phyloP scores from a whole-genome alignment of 2,113 vertebrate genomes.

The Arenaria interpres region DNA sequence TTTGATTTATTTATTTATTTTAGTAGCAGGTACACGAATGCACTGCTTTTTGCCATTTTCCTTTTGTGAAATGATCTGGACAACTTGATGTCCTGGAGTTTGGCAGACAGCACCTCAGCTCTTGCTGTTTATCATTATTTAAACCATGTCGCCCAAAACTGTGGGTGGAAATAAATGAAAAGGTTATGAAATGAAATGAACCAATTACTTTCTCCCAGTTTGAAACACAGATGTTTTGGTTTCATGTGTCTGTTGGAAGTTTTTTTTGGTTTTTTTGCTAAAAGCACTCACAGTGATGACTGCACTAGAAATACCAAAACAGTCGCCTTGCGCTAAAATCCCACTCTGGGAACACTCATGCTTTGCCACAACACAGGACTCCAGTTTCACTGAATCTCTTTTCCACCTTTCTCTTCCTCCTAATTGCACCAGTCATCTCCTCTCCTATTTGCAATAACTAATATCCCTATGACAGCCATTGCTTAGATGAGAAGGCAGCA shows the following conservation, averaged over 20 bases:
- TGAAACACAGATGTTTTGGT: neutral
- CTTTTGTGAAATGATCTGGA: neutral
- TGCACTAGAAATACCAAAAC: neutral
- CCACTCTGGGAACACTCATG: neutral
- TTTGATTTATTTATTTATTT: neutral
- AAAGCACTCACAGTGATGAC: neutral
- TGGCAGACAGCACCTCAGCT: neutral
- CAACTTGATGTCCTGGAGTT: neutral
- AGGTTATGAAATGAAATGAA: neutral
- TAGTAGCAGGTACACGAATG: neutral
- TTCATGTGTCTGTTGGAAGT: neutral
- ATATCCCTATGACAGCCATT: constrained; percentile 14
- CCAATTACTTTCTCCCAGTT: neutral
- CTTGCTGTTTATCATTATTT: neutral
- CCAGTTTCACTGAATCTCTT: neutral
- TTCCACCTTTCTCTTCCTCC: neutral
- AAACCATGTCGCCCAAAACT: neutral
- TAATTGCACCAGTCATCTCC: neutral
- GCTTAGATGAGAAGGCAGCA: constrained; percentile 29
- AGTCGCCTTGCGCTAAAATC: neutral
- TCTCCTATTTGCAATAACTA: constrained; percentile 6
- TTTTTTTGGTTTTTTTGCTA: neutral
- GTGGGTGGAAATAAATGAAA: neutral
- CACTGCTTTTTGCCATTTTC: neutral
- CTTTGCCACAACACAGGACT: neutral